phyloP scores from a whole-genome alignment of 2,888 invertebrate genomes.

The Aphidoletes aphidimyza region DNA sequence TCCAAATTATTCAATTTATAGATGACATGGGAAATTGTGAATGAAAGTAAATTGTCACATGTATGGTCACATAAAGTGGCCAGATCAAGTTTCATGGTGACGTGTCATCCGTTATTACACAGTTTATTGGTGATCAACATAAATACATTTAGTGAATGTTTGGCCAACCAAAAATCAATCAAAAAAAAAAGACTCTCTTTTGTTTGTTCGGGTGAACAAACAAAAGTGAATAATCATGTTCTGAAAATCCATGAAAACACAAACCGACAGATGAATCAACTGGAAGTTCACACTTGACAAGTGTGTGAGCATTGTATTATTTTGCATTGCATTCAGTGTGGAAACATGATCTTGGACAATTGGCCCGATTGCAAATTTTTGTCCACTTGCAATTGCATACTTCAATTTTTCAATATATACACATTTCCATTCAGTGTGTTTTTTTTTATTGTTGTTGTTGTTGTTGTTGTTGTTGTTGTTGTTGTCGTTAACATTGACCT shows the following conservation, averaged over 20 bases:
- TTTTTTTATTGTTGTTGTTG: too few relatives aligned
- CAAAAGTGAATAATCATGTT: conserved; percentile 30
- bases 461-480: too few relatives aligned
- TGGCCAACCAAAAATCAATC: background rate
- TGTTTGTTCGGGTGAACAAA: too few relatives aligned
- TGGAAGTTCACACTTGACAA: too few relatives aligned
- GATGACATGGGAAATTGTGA: background rate
- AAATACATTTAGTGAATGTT: background rate
- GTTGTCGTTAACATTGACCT: conserved; percentile 51
- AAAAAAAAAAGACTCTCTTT: background rate
- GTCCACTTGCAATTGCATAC: too few relatives aligned
- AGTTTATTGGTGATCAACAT: too few relatives aligned
- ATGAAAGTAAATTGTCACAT: background rate
- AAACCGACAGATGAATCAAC: background rate
- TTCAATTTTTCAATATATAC: too few relatives aligned
- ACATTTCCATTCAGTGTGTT: too few relatives aligned
- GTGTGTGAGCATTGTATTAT: too few relatives aligned
- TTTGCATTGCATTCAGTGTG: too few relatives aligned
- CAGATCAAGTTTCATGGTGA: conserved; percentile 4
- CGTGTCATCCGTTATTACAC: background rate
- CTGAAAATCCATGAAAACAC: background rate
- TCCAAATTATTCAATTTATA: background rate
- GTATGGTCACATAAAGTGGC: background rate
- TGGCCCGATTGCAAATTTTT: too few relatives aligned
- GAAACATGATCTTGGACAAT: too few relatives aligned